Conservation (phyloP, 2,797 vertebrate genomes). For the Cossypha niveicapilla region DNA sequence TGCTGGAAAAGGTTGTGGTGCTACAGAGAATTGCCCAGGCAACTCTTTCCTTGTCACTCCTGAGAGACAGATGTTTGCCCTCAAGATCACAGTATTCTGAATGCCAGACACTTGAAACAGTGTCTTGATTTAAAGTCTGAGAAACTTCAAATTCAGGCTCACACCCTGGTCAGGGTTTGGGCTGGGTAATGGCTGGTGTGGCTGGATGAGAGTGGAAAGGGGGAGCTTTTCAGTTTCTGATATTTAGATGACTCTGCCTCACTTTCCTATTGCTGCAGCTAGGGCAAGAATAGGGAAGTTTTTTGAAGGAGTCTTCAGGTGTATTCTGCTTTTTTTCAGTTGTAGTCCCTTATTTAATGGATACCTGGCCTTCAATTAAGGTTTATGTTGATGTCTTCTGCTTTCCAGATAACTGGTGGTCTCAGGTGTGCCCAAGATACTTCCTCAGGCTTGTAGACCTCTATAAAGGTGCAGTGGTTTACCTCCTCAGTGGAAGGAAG, state of each 20-base stretch:
- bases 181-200: background rate
- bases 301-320: background rate
- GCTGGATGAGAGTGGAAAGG: background rate
- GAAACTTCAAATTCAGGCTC: background rate
- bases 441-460: constrained; percentile 92
- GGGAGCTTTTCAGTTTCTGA: background rate
- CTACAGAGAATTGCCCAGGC: background rate
- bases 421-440: constrained; percentile 84
- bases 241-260: background rate
- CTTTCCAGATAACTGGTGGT: constrained; percentile 96
- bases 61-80: background rate
- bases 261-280: background rate
- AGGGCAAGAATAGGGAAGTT: background rate
- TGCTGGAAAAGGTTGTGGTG: background rate
- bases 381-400: background rate
- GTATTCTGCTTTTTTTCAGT: background rate
- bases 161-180: background rate
- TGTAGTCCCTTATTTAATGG: background rate
- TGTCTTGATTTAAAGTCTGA: background rate
- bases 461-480: constrained; percentile 93
- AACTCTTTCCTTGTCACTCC: background rate
- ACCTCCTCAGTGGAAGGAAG: constrained; percentile 89
- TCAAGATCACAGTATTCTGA: background rate
- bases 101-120: background rate
- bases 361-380: background rate